Conservation (phyloP, 92 coral and sea anemone species). For the Bergia puertoricense region DNA sequence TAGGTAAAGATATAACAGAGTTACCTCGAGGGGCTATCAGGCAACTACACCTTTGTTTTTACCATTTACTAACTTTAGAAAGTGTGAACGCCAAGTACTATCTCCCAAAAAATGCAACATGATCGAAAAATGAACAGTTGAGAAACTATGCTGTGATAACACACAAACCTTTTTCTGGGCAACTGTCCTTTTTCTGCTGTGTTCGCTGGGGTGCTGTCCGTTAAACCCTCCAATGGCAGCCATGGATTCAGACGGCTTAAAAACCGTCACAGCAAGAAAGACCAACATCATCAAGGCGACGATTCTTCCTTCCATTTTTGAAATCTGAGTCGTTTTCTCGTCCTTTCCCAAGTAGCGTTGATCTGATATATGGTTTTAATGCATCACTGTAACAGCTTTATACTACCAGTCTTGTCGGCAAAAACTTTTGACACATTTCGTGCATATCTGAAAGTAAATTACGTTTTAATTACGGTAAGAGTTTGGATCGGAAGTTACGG, state of each 20-base stretch:
- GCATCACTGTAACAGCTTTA: background rate
- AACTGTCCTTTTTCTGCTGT: constrained; percentile 6
- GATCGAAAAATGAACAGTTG: background rate
- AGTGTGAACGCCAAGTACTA: background rate
- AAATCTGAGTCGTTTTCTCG: background rate
- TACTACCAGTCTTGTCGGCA: constrained; percentile 20
- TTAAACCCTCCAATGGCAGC: background rate
- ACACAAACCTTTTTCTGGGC: constrained; percentile 33
- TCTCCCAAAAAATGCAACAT: background rate
- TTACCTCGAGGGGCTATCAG: too few species aligned
- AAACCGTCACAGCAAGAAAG: background rate
- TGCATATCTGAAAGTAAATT: constrained; percentile 18
- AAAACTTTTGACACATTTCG: constrained; percentile 6
- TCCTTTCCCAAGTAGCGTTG: background rate
- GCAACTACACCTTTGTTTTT: too few species aligned
- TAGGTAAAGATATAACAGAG: too few species aligned
- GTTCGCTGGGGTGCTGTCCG: constrained; percentile 3
- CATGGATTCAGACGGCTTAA: constrained; percentile 8
- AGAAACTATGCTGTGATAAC: background rate
- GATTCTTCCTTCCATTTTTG: constrained; percentile 14
- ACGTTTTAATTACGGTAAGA: constrained; percentile 34
- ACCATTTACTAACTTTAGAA: background rate
- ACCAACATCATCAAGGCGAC: background rate
- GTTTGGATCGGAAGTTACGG: constrained; percentile 38
- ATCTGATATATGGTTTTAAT: background rate